These are phyloP conservation scores for Procambarus virginalis DNA, from an alignment of 1,140 invertebrate species.

Conservation along the genomic window DNA sequence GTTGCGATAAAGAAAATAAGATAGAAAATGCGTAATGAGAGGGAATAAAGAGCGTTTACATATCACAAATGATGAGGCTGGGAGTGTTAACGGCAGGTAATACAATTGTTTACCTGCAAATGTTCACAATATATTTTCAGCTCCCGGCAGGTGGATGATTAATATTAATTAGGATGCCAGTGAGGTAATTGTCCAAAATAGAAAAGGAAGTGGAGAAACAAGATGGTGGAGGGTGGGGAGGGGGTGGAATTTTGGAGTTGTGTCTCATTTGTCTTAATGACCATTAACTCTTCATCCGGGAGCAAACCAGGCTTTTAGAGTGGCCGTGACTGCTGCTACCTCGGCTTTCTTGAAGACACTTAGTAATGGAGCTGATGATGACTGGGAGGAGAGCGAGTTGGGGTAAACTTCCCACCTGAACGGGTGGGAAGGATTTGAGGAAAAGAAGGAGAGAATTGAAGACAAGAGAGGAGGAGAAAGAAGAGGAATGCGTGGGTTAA, in stretches of 20 bases:
- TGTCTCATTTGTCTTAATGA: constrained; percentile 48
- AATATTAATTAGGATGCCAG: constrained; percentile 39
- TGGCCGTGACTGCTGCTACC: constrained; percentile 18
- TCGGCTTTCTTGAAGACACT: background rate
- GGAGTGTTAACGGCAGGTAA: background rate
- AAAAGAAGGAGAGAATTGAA: background rate
- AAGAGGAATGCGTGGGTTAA: background rate
- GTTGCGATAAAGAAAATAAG: too few species aligned
- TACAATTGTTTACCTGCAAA: background rate
- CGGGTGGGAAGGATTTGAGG: background rate
- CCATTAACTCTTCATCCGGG: constrained; percentile 44
- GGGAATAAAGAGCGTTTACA: too few species aligned
- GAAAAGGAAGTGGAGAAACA: background rate
- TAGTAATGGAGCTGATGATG: background rate
- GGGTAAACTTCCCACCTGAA: background rate
- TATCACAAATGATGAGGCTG: too few species aligned
- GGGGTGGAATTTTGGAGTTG: background rate
- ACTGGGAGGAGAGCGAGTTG: background rate
- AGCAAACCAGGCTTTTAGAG: constrained; percentile 9
- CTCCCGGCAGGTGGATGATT: constrained; percentile 23
- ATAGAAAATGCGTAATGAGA: too few species aligned
- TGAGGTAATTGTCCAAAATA: constrained; percentile 53
- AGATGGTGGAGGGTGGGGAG: background rate
- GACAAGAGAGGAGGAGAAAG: background rate
- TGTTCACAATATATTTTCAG: constrained; percentile 7